Base-by-base conservation (phyloP, 2,797 vertebrate genomes). In the Emydoidea blandingii region DNA sequence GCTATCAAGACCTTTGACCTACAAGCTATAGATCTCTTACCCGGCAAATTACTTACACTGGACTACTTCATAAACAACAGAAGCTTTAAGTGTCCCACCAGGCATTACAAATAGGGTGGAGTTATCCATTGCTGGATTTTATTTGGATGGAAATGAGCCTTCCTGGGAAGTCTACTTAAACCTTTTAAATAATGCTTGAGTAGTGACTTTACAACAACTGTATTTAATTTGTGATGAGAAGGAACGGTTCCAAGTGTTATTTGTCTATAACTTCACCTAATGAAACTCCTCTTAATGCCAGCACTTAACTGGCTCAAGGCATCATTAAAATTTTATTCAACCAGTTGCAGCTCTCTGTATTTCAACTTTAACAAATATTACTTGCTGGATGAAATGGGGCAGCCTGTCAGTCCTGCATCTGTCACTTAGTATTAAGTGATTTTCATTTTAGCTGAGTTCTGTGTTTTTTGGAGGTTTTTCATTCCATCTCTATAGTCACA, bases 41-140 rank as follows among this genome's bases (percentile, higher is more conserved):
- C 8, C 82, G 93, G 95, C 96, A 98, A 98, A 98, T 98, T 98
- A 96, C 93, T 97, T 96, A 97, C 81, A 96, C 83, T 95, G 92
- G 91, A 91, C 96, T 95, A 96, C 87, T 97, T 96, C 95, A 94
- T 96, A 96, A 97, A 95, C 92, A 97, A 94, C 81, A 96, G 94
- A 89, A 92, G 34, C 62, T 91, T 93, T 50, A 34, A 88, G 91
- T 59, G 88, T 93, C 84, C 88, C 91, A 97, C 91, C 91, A 97
- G 91, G 94, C 89, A 95, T 87, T 96, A 95, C 87, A 97, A 97
- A 95, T 95, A 97, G 87, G 91, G 84, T 91, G 86, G 80, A 88
- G 83, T 88, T 93, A 86, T 76, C 59, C 83, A 87, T 57, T 1
- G 12, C 56, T 89, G 53, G 74, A 41, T 93, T 96, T 84, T 82